phyloP scores from a whole-genome alignment of 1,140 invertebrate species.

The Cecropterus lyciades region DNA sequence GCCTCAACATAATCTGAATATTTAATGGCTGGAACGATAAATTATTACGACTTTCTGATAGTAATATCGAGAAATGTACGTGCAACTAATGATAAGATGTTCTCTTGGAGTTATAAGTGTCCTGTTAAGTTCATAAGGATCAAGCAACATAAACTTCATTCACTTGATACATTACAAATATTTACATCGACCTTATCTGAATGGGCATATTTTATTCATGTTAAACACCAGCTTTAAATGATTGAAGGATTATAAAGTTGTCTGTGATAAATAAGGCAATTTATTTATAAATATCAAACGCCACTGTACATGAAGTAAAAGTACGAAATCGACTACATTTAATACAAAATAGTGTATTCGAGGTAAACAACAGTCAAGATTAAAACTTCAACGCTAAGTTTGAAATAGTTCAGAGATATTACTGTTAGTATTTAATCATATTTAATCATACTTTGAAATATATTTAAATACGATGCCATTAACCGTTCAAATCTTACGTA shows the following conservation, averaged over 20 bases:
- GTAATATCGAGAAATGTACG: conserved; percentile 37
- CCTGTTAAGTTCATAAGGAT: conserved; percentile 33
- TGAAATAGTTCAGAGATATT: neutral
- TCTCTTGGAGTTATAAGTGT: conserved; percentile 27
- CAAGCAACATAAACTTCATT: conserved; percentile 13
- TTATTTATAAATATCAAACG: too few species aligned
- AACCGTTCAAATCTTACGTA: conserved; percentile 21
- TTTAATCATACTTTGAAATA: conserved; percentile 25
- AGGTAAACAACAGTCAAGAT: neutral
- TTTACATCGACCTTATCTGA: neutral
- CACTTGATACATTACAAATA: conserved; percentile 1
- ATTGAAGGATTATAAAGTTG: neutral
- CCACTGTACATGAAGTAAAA: neutral
- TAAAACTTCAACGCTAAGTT: neutral
- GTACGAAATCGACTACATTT: neutral
- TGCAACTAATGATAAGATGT: conserved; percentile 34
- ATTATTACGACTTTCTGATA: conserved; percentile 35
- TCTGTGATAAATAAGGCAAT: neutral
- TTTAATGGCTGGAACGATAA: conserved; percentile 19
- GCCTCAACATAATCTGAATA: conserved; percentile 14
- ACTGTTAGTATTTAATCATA: neutral
- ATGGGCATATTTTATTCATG: neutral
- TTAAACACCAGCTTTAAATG: too few species aligned
- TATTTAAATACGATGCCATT: neutral
- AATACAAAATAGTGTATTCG: too few species aligned